A percentile compares a stretch with the other conserved stretches of the same genome.
Conservation (phyloP, 2,797 vertebrate genomes). For the Sebastes cheni region DNA sequence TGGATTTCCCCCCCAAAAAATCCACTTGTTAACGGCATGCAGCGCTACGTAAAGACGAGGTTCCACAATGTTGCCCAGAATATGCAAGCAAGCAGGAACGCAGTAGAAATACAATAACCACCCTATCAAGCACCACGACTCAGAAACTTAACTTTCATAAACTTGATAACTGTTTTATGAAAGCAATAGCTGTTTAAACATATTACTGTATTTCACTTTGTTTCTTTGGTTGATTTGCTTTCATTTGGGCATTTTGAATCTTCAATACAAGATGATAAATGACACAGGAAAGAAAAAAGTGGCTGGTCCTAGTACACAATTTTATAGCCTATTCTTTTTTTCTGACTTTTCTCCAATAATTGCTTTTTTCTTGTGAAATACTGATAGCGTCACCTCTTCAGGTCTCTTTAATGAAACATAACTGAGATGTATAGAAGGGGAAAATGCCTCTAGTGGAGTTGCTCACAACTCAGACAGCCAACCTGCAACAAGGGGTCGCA, state of each 20-base stretch:
- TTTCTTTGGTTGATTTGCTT: background rate
- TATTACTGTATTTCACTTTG: background rate
- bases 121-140: too few relatives aligned
- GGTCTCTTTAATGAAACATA: background rate
- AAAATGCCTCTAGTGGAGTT: too few relatives aligned
- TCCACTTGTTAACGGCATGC: too few relatives aligned
- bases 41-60: too few relatives aligned
- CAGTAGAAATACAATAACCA: too few relatives aligned
- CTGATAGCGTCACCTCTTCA: background rate
- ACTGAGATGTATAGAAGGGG: background rate
- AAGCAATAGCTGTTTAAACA: too few relatives aligned
- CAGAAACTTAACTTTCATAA: too few relatives aligned
- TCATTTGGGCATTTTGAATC: background rate
- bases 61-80: too few relatives aligned
- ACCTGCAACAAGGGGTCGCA: background rate
- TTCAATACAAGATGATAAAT: background rate
- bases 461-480: background rate
- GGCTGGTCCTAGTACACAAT: background rate
- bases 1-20: too few relatives aligned
- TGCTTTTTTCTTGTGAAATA: background rate
- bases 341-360: background rate
- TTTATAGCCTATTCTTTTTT: background rate
- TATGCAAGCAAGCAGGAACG: too few relatives aligned
- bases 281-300: background rate
- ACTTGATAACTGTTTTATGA: background rate